These are phyloP conservation scores for Artibeus jamaicensis DNA, from an alignment of 2,797 vertebrate genomes.

Conservation along the genomic window DNA sequence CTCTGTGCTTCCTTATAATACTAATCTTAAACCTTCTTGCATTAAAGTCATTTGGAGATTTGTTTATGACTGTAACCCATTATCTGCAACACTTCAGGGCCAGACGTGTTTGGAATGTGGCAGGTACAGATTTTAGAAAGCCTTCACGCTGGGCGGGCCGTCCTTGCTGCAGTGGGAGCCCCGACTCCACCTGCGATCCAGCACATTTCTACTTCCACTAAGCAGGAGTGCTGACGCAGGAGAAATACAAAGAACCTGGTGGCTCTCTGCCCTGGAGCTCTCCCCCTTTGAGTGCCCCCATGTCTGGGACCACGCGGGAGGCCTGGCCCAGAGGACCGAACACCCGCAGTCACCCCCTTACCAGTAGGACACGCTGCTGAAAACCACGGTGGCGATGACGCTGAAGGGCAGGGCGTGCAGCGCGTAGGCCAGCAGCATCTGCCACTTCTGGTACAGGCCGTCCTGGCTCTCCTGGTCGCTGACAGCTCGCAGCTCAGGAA, in stretches of 20 bases:
- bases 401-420: slow-evolving; percentile 95
- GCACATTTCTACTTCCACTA: neutral
- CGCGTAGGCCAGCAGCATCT: slow-evolving; percentile 95
- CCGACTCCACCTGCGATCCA: neutral
- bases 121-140: neutral
- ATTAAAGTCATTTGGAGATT: neutral
- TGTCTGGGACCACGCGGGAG: too few species aligned
- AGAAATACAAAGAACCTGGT: neutral
- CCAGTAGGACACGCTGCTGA: slow-evolving; percentile 93
- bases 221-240: neutral
- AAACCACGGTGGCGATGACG: slow-evolving; percentile 88
- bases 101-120: neutral
- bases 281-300: neutral
- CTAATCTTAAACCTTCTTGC: neutral
- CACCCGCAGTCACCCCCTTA: slow-evolving; percentile 75
- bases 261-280: neutral
- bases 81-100: neutral
- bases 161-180: neutral
- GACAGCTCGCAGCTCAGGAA: slow-evolving; percentile 91
- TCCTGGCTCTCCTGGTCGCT: slow-evolving; percentile 96
- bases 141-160: neutral
- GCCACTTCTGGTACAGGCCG: slow-evolving; percentile 95
- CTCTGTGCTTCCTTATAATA: neutral
- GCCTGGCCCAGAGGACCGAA: neutral
- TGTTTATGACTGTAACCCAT: neutral